Evolutionary conservation across 2,113 vertebrate species (phyloP).

Genomic region (Ceyx melanurus): DNA sequence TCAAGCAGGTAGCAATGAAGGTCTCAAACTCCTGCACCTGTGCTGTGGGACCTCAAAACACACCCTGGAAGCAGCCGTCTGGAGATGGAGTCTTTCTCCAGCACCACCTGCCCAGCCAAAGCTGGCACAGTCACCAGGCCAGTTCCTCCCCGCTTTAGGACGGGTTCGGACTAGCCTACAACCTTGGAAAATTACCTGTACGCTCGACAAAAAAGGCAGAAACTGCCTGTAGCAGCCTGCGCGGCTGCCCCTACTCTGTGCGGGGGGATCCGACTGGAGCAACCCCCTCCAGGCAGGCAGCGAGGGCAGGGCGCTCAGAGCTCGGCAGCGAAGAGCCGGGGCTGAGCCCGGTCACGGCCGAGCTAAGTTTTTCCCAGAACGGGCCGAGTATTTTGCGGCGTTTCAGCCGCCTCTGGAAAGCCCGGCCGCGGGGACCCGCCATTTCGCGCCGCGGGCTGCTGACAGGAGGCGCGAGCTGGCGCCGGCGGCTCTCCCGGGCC

Average conservation of each 20-base stretch:
- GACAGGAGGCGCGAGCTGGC: not conserved
- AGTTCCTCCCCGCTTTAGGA: not conserved
- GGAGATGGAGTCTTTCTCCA: not conserved
- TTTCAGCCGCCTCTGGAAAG: not conserved
- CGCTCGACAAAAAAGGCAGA: not conserved
- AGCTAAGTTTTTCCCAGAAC: not conserved
- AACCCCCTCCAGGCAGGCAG: not conserved
- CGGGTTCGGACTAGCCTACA: not conserved
- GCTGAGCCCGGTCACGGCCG: not conserved
- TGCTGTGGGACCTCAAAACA: not conserved
- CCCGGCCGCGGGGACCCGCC: not conserved
- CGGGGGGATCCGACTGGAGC: not conserved
- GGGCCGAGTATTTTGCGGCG: not conserved
- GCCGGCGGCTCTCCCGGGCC: not conserved
- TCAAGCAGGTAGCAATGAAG: not conserved
- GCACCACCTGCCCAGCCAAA: not conserved
- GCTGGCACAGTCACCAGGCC: not conserved
- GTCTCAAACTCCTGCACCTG: too few species aligned
- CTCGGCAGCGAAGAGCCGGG: rapidly evolving
- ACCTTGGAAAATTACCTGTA: not conserved
- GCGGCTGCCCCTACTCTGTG: rapidly evolving
- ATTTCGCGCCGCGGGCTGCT: not conserved
- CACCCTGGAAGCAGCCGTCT: rapidly evolving
- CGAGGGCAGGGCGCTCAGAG: not conserved
- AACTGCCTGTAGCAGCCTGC: not conserved